Base-by-base conservation (phyloP, 2,113 vertebrate genomes). In the Brachionichthys hirsutus region DNA sequence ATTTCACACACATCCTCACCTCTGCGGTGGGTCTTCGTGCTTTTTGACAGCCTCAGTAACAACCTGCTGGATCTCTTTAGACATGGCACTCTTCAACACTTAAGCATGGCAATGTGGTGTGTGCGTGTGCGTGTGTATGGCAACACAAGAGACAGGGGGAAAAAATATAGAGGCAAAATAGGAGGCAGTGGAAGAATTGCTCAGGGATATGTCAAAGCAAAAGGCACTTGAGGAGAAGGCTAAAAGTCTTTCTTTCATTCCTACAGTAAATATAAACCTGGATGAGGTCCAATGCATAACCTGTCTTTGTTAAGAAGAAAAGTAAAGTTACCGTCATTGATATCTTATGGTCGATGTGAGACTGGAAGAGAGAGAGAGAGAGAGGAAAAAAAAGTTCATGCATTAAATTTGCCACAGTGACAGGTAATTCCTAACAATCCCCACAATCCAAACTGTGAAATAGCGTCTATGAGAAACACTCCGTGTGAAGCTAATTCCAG, bases 1-100 rank as follows among this genome's bases (percentile, higher is more conserved):
- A 87, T 85, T 87, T 84, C 78, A 81, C 77, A 87, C 78, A 84
- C 78, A 81, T 77, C 78, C 78, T 82, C 78, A 78, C 84, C 83
- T 87, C 85, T 49, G 88, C 12, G 82, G 85, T 86, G 77, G 87
- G 85, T 88, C 86, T 82, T 53, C 9, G 40, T 50, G 70, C 63
- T 67, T 78, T 66, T 63, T 85, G 85, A 88, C 83, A 88, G 84
- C 68, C 77, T 67, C 54, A 40, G 76, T 83, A 86, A 85, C 73
- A 81, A 80, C 75, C 79, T 80, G 81, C 80, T 72, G 80, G 75
- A 80, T 77, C 70, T 82, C 80, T 82, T 83, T 79, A 78, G 80
- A 77, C 73, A 82, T 77, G 70, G 62, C 72, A 72, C 81, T 82
- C 76, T 71, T 18, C 63, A 63, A 77, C 70, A 78, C 70, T 70